phyloP scores from a whole-genome alignment of 2,888 invertebrate genomes.

The Stenoptilia bipunctidactyla region DNA sequence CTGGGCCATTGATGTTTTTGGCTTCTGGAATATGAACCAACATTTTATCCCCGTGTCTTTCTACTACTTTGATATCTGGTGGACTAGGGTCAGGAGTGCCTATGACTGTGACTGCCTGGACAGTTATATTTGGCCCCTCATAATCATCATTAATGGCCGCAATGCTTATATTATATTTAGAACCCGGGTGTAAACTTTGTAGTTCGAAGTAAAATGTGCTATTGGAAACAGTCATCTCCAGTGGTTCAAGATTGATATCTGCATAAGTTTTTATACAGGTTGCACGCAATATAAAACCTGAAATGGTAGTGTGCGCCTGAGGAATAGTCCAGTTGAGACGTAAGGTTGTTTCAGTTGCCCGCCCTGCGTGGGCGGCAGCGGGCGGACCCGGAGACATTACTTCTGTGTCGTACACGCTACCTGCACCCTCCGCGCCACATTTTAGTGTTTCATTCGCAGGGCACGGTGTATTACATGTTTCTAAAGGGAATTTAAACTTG shows the following conservation, averaged over 20 bases:
- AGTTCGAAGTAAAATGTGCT: slow-evolving; percentile 70
- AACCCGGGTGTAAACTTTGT: slow-evolving; percentile 79
- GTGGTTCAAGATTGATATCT: slow-evolving; percentile 49
- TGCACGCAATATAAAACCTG: slow-evolving; percentile 69
- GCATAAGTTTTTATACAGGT: slow-evolving; percentile 71
- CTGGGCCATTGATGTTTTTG: slow-evolving; percentile 82
- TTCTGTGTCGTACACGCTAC: slow-evolving; percentile 78
- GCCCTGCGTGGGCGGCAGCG: slow-evolving; percentile 65
- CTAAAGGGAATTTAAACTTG: slow-evolving; percentile 44
- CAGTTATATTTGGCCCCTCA: slow-evolving; percentile 69
- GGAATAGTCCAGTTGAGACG: slow-evolving; percentile 72
- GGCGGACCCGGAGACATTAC: slow-evolving; percentile 79
- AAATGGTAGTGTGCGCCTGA: slow-evolving; percentile 61
- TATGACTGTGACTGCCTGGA: slow-evolving; percentile 77
- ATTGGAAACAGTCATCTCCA: slow-evolving; percentile 73
- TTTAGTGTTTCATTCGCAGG: slow-evolving; percentile 70
- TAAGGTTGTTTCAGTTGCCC: slow-evolving; percentile 74
- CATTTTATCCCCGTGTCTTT: slow-evolving; percentile 73
- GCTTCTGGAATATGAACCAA: slow-evolving; percentile 77
- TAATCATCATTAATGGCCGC: slow-evolving; percentile 74
- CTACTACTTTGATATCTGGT: slow-evolving; percentile 74
- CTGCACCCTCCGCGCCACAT: slow-evolving; percentile 78
- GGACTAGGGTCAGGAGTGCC: slow-evolving; percentile 81
- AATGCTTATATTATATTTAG: slow-evolving; percentile 81
- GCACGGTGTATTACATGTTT: slow-evolving; percentile 71